Base-by-base conservation (phyloP, 2,113 vertebrate species). In the Panurus biarmicus region DNA sequence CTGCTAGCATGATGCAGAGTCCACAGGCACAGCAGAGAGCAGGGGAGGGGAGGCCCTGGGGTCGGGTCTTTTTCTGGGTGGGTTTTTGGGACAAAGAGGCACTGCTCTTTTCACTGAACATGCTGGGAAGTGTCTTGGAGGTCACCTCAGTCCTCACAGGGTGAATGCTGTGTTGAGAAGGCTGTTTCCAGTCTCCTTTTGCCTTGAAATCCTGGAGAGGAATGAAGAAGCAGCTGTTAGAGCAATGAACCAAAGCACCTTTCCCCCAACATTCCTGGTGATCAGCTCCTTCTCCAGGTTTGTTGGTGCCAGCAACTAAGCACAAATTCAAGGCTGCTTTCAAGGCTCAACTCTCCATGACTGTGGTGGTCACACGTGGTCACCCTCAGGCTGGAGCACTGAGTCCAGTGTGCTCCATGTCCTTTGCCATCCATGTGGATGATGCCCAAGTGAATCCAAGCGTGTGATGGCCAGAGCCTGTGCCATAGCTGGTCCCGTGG, bases 11-110 rank as follows among this genome's bases (percentile, higher is more conserved):
- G 97, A 99, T 98, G 97, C 99, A 99, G 53, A 99, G 98, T 23
- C 99, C 99, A 33, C 99, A 99, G 53, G 99, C 98, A 0, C 99
- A 99, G 97, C 99, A 99, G 54, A 99, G 98, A 7, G 99, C 98
- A 1, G 98, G 99, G 5, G 99, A 99, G 5, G 98, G 98, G 24
- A 99, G 97, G 38, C 98, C 97, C 42, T 98, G 98, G 22, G 97
- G 97, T 42, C 92, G 92, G 17, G 97, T 97, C 89, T 93, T 98
- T 78, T 97, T 98, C 79, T 97, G 97, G 26, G 31, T 62, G 18
- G 84, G 94, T 85, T 98, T 98, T 83, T 98, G 97, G 56, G 97
- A 60, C 85, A 97, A 94, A 35, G 98, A 94, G 11, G 97, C 97
- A 1, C 93, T 97, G 85, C 90, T 97, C 85, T 98, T 98, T 62